Evolutionary conservation across 2,797 vertebrate species (phyloP).

Genomic region (Anas georgica): DNA sequence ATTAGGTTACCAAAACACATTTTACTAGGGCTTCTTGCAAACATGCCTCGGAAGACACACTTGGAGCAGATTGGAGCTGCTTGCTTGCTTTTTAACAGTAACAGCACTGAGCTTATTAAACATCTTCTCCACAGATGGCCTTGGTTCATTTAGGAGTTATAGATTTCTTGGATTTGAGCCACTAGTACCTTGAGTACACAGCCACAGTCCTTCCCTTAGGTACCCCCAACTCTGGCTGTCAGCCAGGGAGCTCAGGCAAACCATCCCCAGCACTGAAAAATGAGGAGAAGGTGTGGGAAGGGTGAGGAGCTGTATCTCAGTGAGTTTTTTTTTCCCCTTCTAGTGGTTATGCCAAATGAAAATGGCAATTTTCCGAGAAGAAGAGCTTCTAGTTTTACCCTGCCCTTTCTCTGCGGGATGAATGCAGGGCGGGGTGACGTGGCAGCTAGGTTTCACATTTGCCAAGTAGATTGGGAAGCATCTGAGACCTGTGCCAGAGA

Average conservation of each 20-base stretch:
- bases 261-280: not conserved
- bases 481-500: not conserved
- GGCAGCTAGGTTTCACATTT: not conserved
- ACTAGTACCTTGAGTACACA: not conserved
- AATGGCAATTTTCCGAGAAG: not conserved
- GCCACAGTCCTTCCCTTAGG: not conserved
- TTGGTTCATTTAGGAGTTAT: not conserved
- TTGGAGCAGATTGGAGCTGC: not conserved
- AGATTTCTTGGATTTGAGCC: not conserved
- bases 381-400: not conserved
- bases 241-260: not conserved
- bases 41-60: not conserved
- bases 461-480: not conserved
- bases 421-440: fast-evolving
- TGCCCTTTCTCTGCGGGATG: not conserved
- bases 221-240: not conserved
- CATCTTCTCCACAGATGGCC: not conserved
- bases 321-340: not conserved
- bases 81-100: constrained; percentile 14
- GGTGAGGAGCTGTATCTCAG: not conserved
- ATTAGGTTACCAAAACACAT: not conserved
- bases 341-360: not conserved
- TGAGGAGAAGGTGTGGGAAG: not conserved
- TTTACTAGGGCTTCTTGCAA: not conserved
- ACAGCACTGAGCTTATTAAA: not conserved